Conservation (phyloP, 2,888 invertebrate species). For the Notodonta ziczac region DNA sequence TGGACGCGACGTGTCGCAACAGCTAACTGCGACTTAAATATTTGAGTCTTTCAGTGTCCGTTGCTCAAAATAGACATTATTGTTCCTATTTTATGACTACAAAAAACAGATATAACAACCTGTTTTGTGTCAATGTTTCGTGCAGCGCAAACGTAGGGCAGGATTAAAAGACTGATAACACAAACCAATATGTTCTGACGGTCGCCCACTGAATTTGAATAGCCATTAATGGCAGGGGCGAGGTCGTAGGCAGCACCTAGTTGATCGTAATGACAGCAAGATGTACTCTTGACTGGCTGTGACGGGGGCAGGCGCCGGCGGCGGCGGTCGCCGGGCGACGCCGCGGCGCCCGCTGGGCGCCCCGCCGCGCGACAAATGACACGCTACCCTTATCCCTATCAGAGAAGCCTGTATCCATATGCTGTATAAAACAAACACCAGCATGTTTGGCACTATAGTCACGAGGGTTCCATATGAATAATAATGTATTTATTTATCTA, state of each 20-base stretch:
- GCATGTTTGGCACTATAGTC: too few species aligned
- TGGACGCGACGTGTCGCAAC: too few species aligned
- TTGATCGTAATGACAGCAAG: constrained; percentile 31
- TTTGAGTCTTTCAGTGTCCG: too few species aligned
- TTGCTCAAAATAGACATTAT: too few species aligned
- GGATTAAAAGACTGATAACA: too few species aligned
- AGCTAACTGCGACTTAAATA: too few species aligned
- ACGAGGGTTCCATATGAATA: too few species aligned
- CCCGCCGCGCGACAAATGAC: constrained; percentile 48
- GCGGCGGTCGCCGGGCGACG: constrained; percentile 41
- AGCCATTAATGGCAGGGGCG: constrained; percentile 23
- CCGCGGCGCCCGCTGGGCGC: constrained; percentile 51
- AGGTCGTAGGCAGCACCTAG: constrained; percentile 23
- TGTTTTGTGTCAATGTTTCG: too few species aligned
- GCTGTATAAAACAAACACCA: constrained; percentile 12
- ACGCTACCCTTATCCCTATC: constrained; percentile 16
- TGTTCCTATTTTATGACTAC: too few species aligned
- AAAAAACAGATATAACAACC: too few species aligned
- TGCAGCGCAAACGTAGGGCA: too few species aligned
- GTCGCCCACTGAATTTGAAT: constrained; percentile 28
- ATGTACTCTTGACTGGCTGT: constrained; percentile 2
- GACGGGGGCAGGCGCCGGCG: constrained; percentile 23
- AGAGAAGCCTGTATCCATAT: constrained; percentile 1
- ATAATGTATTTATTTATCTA: constrained; percentile 6
- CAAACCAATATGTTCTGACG: neutral